Evolutionary conservation across 2,888 invertebrate species (phyloP).

Genomic region (Baccha elongata): DNA sequence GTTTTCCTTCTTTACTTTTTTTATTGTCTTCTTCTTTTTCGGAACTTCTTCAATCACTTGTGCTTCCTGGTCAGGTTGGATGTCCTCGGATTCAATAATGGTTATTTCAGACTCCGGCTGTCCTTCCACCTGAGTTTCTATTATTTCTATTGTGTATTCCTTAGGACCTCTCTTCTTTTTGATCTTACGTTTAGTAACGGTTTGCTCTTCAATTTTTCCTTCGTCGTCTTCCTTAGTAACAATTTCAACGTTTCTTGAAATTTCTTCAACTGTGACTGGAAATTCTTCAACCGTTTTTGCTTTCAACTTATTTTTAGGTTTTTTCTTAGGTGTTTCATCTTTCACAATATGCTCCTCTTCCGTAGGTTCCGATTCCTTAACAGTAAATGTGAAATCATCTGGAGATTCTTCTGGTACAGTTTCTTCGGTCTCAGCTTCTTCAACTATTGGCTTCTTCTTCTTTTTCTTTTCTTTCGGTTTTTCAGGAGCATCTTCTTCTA

Average conservation of each 20-base stretch:
- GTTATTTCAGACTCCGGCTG: conserved; percentile 81
- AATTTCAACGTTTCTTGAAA: conserved; percentile 77
- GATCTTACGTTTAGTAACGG: conserved; percentile 82
- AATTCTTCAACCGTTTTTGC: conserved; percentile 73
- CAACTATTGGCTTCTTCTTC: conserved; percentile 75
- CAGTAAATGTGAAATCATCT: conserved; percentile 62
- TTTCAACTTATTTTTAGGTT: conserved; percentile 70
- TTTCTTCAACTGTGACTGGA: conserved; percentile 74
- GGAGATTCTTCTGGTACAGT: conserved; percentile 48
- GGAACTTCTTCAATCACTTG: conserved; percentile 60
- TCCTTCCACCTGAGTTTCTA: conserved; percentile 82
- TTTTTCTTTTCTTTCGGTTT: conserved; percentile 76
- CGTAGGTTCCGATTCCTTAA: conserved; percentile 51
- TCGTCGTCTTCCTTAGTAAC: conserved; percentile 77
- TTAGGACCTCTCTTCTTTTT: conserved; percentile 82
- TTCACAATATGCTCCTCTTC: conserved; percentile 39
- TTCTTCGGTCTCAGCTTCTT: conserved; percentile 75
- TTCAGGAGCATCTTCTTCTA: conserved; percentile 76
- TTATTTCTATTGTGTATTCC: conserved; percentile 82
- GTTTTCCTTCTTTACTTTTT: conserved; percentile 76
- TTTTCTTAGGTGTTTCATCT: conserved; percentile 39
- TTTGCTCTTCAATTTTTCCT: conserved; percentile 80
- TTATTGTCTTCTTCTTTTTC: conserved; percentile 74
- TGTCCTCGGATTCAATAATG: conserved; percentile 79
- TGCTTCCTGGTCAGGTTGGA: conserved; percentile 74